Base-by-base conservation (phyloP, 2,797 vertebrate genomes). In the Spizella passerina region DNA sequence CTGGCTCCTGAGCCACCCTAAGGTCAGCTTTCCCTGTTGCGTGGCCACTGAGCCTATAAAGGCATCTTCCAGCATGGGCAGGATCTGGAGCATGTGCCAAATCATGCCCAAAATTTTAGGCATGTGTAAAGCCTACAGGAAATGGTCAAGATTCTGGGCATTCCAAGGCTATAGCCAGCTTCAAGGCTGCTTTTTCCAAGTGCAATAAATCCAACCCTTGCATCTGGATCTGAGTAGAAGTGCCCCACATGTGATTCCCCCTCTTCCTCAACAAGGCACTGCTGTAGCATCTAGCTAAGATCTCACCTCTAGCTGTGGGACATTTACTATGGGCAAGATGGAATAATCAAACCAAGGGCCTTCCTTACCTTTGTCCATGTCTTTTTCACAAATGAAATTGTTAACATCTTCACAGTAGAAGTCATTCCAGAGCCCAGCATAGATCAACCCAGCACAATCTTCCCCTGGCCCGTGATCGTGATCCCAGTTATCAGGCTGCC, bases 401-500 rank as follows among this genome's bases (percentile, higher is more conserved):
- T 99, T 99, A 96, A 98, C 87, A 63, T 99, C 99, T 97, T 98
- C 98, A 98, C 99, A 99, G 95, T 98, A 98, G 98, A 99, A 99
- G 95, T 99, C 99, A 47, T 99, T 99, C 99, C 99, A 99, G 44
- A 99, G 89, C 41, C 98, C 99, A 59, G 98, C 98, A 7, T 98
- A 98, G 97, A 99, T 98, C 93, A 99, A 88, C 10, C 99, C 99
- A 0, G 98, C 99, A 1, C 99, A 99, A 94, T 99, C 98, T 97
- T 99, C 99, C 87, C 98, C 99, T 11, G 88, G 94, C 78, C 98
- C 98, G 0, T 99, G 98, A 22, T 97, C 98, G 0, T 98, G 98
- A 78, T 95, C 96, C 99, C 99, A 99, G 98, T 99, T 98, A 98
- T 99, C 99, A 68, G 99, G 99, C 94, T 99, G 99, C 34, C 99